Base-by-base conservation (phyloP, 2,797 vertebrate species). In the Channallabes apus region DNA sequence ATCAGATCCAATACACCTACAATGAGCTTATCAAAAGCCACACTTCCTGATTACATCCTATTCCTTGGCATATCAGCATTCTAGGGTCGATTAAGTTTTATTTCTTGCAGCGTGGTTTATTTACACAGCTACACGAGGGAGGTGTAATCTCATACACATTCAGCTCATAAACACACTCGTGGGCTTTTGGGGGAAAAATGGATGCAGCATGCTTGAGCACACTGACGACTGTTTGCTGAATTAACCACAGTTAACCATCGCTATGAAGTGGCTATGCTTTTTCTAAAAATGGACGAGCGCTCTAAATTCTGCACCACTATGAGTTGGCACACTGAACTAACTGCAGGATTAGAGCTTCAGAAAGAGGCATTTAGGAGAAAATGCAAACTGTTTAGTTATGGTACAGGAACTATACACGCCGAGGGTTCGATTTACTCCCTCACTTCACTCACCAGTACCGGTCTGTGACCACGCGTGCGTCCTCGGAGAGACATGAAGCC, bases 221-320 rank as follows among this genome's bases (percentile, higher is more conserved):
- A 56, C 59, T 41, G 84, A 75, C 56, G 69, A 67, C 71, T 82
- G 71, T 81, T 54, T 85, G 78, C 84, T 65, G 84, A 85, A 81
- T 81, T 64, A 81, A 85, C 61, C 41, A n/a, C 41, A 71, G 84
- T 82, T 85, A 81, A 81, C 69, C 29, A 76, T 80, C 65, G 58
- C 68, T 71, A 72, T 29, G 61, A 82, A 67, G 69, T 81, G 78
- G 78, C 41, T 81, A 27, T n/a, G 22, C 67, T 20, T 29, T 71
- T 85, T 80, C 76, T 62, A 71, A 80, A 81, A 81, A 81, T 56
- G 64, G 79, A 81, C 27, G 6, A 29, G 68, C 41, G 32, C 54
- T 38, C 65, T 71, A 58, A 71, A 72, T 69, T 59, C 68, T 72
- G 79, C 78, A 38, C 51, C 73, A 6, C 14, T 79, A 38, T 20